phyloP scores from a whole-genome alignment of 2,113 vertebrate genomes.

The Condylura cristata region DNA sequence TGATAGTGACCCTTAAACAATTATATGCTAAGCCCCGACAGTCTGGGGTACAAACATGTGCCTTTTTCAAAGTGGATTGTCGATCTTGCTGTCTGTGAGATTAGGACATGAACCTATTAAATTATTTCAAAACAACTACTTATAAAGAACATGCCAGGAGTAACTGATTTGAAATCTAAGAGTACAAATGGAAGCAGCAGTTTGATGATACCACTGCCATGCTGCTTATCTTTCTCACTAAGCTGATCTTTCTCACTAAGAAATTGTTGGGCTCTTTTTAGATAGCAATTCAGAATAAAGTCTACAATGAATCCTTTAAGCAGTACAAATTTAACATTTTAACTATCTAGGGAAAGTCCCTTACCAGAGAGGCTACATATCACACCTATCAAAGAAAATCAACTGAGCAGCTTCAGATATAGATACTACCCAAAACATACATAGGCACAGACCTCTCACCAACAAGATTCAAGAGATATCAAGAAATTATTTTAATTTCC shows the following conservation, averaged over 20 bases:
- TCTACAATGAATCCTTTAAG: not conserved
- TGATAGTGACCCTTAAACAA: not conserved
- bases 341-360: not conserved
- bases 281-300: not conserved
- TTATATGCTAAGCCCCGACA: not conserved
- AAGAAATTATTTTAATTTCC: not conserved
- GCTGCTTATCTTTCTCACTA: not conserved
- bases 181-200: slow-evolving; percentile 17
- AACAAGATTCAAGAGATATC: not conserved
- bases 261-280: not conserved
- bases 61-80: not conserved
- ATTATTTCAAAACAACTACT: slow-evolving; percentile 27
- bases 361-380: not conserved
- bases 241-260: not conserved
- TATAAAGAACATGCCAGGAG: not conserved
- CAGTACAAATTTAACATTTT: not conserved
- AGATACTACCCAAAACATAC: not conserved
- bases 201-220: not conserved
- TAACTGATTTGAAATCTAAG: not conserved
- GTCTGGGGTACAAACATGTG: not conserved
- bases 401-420: not conserved
- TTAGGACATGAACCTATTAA: not conserved
- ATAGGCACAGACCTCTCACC: not conserved
- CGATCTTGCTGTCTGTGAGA: not conserved
- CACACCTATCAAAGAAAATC: not conserved